Conservation (phyloP, 2,797 vertebrate genomes). For the Phataginus tetradactyla region DNA sequence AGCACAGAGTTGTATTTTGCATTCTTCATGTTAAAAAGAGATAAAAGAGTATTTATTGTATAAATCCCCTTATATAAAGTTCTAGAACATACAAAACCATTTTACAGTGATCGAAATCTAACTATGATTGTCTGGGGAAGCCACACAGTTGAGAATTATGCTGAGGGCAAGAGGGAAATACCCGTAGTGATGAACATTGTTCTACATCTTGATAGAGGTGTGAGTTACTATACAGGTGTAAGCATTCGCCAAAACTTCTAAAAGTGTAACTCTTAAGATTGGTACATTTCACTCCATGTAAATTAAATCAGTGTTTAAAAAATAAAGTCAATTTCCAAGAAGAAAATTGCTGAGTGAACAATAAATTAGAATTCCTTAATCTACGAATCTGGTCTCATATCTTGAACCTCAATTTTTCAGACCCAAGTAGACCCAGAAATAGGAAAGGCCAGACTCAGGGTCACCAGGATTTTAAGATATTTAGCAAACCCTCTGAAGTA, state of each 20-base stretch:
- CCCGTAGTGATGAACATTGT: neutral
- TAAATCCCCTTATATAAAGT: neutral
- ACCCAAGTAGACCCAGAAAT: neutral
- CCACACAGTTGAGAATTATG: neutral
- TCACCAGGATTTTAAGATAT: neutral
- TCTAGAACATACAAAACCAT: neutral
- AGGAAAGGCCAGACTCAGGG: neutral
- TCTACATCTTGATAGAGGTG: neutral
- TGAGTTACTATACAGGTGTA: neutral
- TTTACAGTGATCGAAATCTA: neutral
- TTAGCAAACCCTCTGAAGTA: neutral
- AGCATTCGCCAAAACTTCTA: neutral
- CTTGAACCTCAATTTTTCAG: neutral
- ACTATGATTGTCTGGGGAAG: neutral
- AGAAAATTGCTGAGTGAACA: conserved; percentile 10
- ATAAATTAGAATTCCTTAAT: neutral
- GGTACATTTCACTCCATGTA: neutral
- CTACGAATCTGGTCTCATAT: neutral
- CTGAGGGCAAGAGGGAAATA: neutral
- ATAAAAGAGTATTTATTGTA: neutral
- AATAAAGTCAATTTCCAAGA: neutral
- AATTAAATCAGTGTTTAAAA: conserved; percentile 24
- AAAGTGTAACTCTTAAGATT: neutral
- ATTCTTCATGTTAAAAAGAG: neutral
- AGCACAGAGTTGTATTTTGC: neutral